A percentile compares a stretch with the other conserved stretches of the same genome.
Evolutionary conservation across 2,113 vertebrate genomes (phyloP).

Genomic region (Triplophysa rosa): DNA sequence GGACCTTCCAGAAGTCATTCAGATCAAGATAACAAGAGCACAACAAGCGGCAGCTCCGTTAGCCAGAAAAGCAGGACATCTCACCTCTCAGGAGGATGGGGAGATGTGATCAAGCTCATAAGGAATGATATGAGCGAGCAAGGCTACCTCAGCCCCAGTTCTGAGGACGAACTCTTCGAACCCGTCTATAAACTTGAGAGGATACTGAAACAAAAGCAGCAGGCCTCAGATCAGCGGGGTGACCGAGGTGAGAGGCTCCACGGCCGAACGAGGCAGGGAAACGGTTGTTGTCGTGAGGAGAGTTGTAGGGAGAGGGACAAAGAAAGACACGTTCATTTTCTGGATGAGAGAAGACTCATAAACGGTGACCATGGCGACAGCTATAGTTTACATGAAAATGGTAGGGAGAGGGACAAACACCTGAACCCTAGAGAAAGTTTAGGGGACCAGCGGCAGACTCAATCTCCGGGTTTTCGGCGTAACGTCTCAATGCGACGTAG

Average conservation of each 20-base stretch:
- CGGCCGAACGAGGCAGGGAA: conserved; percentile 44
- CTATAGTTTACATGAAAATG: conserved; percentile 60
- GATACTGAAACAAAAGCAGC: conserved; percentile 44
- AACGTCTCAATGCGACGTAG: conserved; percentile 64
- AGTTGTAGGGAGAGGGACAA: conserved; percentile 52
- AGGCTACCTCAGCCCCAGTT: conserved; percentile 58
- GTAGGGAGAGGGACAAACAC: conserved; percentile 18
- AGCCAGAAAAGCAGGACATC: conserved; percentile 53
- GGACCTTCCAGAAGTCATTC: conserved; percentile 3
- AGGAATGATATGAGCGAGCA: conserved; percentile 54
- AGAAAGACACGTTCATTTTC: conserved; percentile 70
- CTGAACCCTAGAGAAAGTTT: background rate
- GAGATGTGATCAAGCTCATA: conserved; percentile 54
- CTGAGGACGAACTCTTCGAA: conserved; percentile 62
- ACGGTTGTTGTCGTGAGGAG: background rate
- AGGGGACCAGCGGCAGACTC: conserved; percentile 26
- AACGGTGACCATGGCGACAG: conserved; percentile 32
- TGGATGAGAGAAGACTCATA: conserved; percentile 48
- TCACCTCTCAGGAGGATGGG: conserved; percentile 60
- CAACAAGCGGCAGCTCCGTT: conserved; percentile 1
- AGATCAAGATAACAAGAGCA: conserved; percentile 31
- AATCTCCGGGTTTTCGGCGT: conserved; percentile 62
- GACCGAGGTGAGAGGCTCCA: conserved; percentile 43
- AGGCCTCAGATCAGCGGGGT: background rate
- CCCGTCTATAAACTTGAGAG: conserved; percentile 53